Evolutionary conservation across 2,888 invertebrate species (phyloP).

Genomic region (Rhaphigaster nebulosa): DNA sequence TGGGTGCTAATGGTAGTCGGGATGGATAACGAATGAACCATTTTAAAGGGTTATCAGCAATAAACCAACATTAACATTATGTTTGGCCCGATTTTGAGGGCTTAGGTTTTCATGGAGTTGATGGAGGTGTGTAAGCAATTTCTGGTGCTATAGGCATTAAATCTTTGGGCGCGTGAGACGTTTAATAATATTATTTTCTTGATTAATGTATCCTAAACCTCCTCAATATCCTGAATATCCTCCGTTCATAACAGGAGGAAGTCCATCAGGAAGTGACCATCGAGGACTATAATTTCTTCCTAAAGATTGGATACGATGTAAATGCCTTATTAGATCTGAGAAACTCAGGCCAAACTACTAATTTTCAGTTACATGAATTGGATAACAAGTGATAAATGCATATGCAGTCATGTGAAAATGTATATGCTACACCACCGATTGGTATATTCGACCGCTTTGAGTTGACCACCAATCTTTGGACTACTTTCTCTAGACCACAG

Average conservation of each 20-base stretch:
- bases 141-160: too few relatives aligned
- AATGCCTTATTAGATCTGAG: constrained; percentile 20
- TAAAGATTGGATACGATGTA: background rate
- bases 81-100: too few relatives aligned
- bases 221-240: background rate
- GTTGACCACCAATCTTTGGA: constrained; percentile 13
- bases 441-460: background rate
- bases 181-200: too few relatives aligned
- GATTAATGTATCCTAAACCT: background rate
- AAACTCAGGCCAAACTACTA: background rate
- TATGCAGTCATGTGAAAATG: background rate
- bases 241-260: background rate
- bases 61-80: too few relatives aligned
- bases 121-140: too few relatives aligned
- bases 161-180: too few relatives aligned
- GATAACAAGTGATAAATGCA: constrained; percentile 16
- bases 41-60: too few relatives aligned
- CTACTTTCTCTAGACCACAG: background rate
- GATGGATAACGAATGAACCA: too few relatives aligned
- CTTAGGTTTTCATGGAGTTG: too few relatives aligned
- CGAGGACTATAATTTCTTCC: background rate
- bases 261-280: background rate
- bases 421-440: background rate
- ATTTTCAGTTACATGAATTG: background rate
- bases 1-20: too few relatives aligned